Evolutionary conservation across 1,140 invertebrate species (phyloP), one percentile per base, ranked within the genome.

Genomic region (Procambarus virginalis): DNA sequence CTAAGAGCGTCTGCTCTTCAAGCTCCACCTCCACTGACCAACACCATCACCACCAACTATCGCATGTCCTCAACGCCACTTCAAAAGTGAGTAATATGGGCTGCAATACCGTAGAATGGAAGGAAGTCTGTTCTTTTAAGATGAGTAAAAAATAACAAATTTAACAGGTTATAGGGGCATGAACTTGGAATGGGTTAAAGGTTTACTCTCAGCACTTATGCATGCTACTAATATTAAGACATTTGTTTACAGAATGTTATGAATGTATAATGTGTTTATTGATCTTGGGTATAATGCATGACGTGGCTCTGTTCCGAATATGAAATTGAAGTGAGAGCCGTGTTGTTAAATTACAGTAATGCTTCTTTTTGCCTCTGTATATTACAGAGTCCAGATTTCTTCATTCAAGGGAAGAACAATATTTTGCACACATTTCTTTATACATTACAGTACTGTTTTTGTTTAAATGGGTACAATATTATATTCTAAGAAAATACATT

Each of bases 1-100:
- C 95, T 60, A 96, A 96, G 93, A 95, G 95, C 91, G 94, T 95
- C 91, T 93, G 93, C 92, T 95, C 95, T 34, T 95, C 95, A 64
- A 95, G 95, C 92, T 96, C 95, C 92, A 95, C 95, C 34, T 95
- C 95, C n/a, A 95, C 95, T 91, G 95, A 95, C 93, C 95, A 95
- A 45, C 83, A 91, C 68, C 79, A 77, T 73, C 79, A 83, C 84
- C 68, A 86, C 70, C 84, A 91, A 83, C 79, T 84, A 20, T 80
- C 91, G 55, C 91, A 91, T 84, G 91, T 91, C 75, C 83, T 86
- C 89, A 90, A 73, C 83, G 83, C 89, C 64, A 82, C 89, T 55
- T 73, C 77, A 8, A 90, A 90, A 90, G 89, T 90, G 83, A 90
- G 89, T 90, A 90, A 49, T 6, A 48, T 79, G 14, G n/a, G n/a